These are phyloP conservation scores for Drosophila meridionalis DNA, from an alignment of 2,888 invertebrate genomes.

Conservation along the genomic window DNA sequence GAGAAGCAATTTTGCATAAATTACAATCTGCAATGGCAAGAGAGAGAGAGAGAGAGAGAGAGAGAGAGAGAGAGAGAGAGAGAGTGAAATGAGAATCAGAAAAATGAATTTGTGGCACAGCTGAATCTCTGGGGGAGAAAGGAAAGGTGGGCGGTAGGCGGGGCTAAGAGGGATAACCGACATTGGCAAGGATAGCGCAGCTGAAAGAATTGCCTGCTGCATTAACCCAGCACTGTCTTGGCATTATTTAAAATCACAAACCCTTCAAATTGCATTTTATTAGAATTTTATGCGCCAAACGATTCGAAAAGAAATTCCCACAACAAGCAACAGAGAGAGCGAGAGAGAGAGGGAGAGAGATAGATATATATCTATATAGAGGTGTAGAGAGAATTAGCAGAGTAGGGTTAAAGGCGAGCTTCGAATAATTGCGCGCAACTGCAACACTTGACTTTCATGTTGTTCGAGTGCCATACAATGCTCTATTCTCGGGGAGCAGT, in stretches of 20 bases:
- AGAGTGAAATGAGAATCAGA: slow-evolving; percentile 14
- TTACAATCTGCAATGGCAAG: slow-evolving; percentile 41
- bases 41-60: not conserved
- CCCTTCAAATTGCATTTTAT: slow-evolving; percentile 81
- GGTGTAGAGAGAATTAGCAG: no score
- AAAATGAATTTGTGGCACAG: slow-evolving; percentile 39
- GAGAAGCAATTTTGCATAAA: slow-evolving; percentile 43
- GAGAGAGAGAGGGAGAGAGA: no score
- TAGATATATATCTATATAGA: not conserved
- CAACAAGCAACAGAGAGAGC: slow-evolving; percentile 19
- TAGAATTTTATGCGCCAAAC: slow-evolving; percentile 78
- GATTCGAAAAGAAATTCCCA: slow-evolving; percentile 52
- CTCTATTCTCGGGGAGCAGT: slow-evolving; percentile 66
- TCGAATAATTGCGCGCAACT: slow-evolving; percentile 55
- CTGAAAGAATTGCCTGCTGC: slow-evolving; percentile 43
- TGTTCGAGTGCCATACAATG: slow-evolving; percentile 71
- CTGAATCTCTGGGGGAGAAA: slow-evolving; percentile 13
- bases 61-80: not conserved
- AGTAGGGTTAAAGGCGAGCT: slow-evolving; percentile 3
- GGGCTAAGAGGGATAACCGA: slow-evolving; percentile 18
- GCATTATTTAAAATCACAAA: slow-evolving; percentile 78
- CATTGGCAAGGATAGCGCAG: slow-evolving; percentile 11
- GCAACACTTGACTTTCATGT: slow-evolving; percentile 81
- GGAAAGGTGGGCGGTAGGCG: not conserved
- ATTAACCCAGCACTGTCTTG: slow-evolving; percentile 52